Evolutionary conservation across 1,140 invertebrate species (phyloP), one percentile per base, ranked within the genome.

Genomic region (Luehdorfia chinensis): DNA sequence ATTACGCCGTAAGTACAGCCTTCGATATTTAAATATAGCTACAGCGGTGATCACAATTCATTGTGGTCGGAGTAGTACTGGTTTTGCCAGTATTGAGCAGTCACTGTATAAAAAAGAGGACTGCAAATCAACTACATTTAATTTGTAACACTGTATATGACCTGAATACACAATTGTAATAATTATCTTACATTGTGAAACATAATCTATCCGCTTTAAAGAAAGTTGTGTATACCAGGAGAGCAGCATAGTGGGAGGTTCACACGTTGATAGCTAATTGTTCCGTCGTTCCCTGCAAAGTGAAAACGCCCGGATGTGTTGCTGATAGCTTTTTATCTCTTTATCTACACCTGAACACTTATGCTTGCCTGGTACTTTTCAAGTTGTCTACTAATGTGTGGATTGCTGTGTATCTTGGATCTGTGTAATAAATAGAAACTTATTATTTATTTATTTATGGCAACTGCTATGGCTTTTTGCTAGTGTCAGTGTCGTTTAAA

Each of bases 251-350:
- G 58, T 66, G 53, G 59, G 49, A 62, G 55, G 64, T 76, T 79
- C 75, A 74, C 75, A 79, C 73, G 73, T 71, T 62, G 60, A 64
- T 65, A 65, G 58, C 47, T 57, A 58, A 73, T 71, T 73, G 66
- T 70, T 71, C 43, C 55, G 21, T 53, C 56, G 53, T 63, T 61
- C 61, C 63, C 61, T 47, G 55, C 51, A 28, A 47, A 66, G 73
- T 76, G 74, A 80, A 77, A 77, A 69, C 70, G 70, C 69, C 71
- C 74, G 75, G 74, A 77, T 75, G 66, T 57, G 34, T 44, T 27
- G 54, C 51, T 64, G 60, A 76, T 76, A 72, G 48, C 50, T 66
- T 62, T 71, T 74, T 80, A 77, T 80, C 76, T 80, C 63, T 52
- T 59, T 66, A 43, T 46, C 59, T 50, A 50, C 18, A 23, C 15